Evolutionary conservation across 2,113 vertebrate genomes (phyloP).

Genomic region (Aix galericulata): DNA sequence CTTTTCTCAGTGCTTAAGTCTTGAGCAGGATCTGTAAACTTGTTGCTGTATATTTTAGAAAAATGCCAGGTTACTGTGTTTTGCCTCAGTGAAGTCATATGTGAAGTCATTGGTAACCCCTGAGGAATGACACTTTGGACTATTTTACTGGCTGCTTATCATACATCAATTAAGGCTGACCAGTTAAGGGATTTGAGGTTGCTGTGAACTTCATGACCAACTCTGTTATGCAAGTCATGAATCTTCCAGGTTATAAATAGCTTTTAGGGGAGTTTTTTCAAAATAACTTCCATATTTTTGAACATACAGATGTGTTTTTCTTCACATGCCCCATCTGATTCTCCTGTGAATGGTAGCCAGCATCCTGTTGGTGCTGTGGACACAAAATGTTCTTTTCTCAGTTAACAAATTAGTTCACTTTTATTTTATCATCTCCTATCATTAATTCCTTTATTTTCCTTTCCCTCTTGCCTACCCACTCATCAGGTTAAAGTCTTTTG

Average conservation of each 20-base stretch:
- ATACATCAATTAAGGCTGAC: background rate
- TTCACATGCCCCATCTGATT: background rate
- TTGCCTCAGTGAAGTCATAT: background rate
- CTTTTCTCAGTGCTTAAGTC: background rate
- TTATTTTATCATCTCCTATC: background rate
- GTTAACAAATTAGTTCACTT: background rate
- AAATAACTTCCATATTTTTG: background rate
- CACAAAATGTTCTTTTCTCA: background rate
- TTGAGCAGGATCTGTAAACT: background rate
- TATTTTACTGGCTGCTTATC: background rate
- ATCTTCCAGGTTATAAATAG: background rate
- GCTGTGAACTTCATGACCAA: background rate
- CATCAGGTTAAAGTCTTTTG: background rate
- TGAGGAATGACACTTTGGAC: background rate
- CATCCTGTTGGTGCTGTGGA: background rate
- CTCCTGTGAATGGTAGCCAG: background rate
- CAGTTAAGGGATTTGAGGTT: background rate
- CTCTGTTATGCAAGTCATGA: background rate
- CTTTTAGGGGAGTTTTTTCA: background rate
- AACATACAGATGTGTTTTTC: background rate
- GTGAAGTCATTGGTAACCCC: background rate
- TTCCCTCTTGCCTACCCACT: background rate
- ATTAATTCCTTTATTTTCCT: background rate
- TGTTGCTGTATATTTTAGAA: background rate
- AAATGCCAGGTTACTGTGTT: background rate